Conservation (phyloP, 2,797 vertebrate genomes). For the Sternotherus odoratus region DNA sequence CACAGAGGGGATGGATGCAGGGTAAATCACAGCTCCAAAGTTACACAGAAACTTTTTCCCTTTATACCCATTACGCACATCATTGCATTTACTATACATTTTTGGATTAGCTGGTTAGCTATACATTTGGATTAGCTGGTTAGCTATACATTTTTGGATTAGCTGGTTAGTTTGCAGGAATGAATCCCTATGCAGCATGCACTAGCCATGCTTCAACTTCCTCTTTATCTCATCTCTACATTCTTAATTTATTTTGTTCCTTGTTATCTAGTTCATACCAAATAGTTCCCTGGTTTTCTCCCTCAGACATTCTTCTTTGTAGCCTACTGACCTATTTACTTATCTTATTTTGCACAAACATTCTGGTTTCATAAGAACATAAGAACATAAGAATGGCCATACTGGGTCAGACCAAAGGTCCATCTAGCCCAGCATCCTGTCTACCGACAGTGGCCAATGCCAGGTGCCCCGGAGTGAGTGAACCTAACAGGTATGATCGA, state of each 20-base stretch:
- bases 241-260: neutral
- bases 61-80: neutral
- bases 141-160: too few species aligned
- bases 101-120: neutral
- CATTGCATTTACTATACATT: neutral
- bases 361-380: too few species aligned
- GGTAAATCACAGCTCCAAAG: neutral
- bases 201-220: neutral
- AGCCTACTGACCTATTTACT: neutral
- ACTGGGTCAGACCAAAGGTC: too few species aligned
- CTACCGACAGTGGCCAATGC: too few species aligned
- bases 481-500: too few species aligned
- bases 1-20: neutral
- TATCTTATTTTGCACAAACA: neutral
- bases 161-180: neutral
- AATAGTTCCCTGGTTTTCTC: neutral
- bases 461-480: too few species aligned
- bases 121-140: too few species aligned
- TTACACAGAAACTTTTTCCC: neutral
- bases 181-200: neutral
- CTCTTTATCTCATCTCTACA: neutral
- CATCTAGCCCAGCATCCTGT: too few species aligned
- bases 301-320: neutral
- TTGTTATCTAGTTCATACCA: neutral
- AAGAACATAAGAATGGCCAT: too few species aligned